Percentiles rank a stretch among this genome's conserved stretches.
Evolutionary conservation across 2,888 invertebrate genomes (phyloP).

Genomic region (Drosophila algonquin): DNA sequence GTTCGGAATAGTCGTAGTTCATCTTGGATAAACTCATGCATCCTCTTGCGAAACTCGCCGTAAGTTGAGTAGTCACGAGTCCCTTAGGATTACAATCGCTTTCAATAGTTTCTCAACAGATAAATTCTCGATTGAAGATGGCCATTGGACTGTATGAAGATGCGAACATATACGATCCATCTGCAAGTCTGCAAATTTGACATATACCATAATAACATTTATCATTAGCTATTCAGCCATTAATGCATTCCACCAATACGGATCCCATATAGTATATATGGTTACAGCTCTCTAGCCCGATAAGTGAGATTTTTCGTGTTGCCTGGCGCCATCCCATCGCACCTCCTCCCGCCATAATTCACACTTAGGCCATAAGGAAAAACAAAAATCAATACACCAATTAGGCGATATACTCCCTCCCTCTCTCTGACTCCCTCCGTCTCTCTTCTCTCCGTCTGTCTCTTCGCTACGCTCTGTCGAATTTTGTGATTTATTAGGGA

Average conservation of each 20-base stretch:
- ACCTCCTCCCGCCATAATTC: conserved; percentile 10
- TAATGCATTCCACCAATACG: conserved; percentile 8
- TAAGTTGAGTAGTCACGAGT: too few relatives aligned
- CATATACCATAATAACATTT: neutral
- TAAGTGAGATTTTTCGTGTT: neutral
- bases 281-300: conserved; percentile 10
- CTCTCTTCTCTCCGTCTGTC: conserved; percentile 1
- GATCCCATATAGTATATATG: conserved; percentile 28
- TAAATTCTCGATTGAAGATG: too few relatives aligned
- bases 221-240: neutral
- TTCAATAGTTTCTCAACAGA: too few relatives aligned
- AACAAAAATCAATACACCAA: conserved; percentile 49
- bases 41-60: too few relatives aligned
- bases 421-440: neutral
- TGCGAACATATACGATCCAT: neutral
- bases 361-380: conserved; percentile 19
- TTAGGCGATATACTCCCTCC: conserved; percentile 28
- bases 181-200: neutral
- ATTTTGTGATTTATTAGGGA: conserved; percentile 55
- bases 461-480: conserved; percentile 23
- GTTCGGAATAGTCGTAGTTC: too few relatives aligned
- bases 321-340: conserved; percentile 21
- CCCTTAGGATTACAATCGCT: too few relatives aligned
- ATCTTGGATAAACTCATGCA: too few relatives aligned
- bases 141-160: too few relatives aligned